Percentiles rank a stretch among this genome's conserved stretches.
phyloP scores from a whole-genome alignment of 2,113 vertebrate species.

The Eleginops maclovinus region DNA sequence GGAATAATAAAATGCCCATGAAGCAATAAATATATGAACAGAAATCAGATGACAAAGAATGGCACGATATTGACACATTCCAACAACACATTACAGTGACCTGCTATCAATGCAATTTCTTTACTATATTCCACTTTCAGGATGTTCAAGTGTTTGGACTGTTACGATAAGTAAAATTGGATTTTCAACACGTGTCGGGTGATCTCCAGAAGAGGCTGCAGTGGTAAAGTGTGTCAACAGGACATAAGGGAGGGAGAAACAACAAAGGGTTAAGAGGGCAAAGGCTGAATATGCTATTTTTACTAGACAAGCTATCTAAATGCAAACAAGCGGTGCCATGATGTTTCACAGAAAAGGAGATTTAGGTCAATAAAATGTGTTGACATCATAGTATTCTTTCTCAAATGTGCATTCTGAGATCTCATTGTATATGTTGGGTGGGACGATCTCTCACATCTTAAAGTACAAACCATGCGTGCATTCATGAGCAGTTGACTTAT shows the following conservation, averaged over 20 bases:
- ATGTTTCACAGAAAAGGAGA: neutral
- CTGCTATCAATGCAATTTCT: too few species aligned
- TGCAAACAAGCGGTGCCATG: neutral
- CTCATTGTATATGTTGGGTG: neutral
- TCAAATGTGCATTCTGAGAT: neutral
- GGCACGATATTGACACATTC: too few species aligned
- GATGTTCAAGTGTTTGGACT: neutral
- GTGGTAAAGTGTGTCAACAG: slow-evolving; percentile 1
- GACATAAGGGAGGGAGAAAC: slow-evolving; percentile 9
- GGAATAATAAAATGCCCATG: neutral
- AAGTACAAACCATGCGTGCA: neutral
- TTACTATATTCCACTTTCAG: too few species aligned
- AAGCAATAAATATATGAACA: neutral
- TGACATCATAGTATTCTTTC: neutral
- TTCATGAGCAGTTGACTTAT: neutral
- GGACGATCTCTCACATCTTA: neutral
- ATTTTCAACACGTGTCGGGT: neutral
- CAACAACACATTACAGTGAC: too few species aligned
- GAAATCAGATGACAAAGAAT: neutral
- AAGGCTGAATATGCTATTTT: slow-evolving; percentile 19
- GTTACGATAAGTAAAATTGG: neutral
- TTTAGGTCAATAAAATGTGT: neutral
- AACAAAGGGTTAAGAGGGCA: slow-evolving; percentile 14
- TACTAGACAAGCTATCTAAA: neutral
- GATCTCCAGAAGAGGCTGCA: neutral